phyloP scores from a whole-genome alignment of 2,888 invertebrate genomes.

The Eupithecia abbreviata region DNA sequence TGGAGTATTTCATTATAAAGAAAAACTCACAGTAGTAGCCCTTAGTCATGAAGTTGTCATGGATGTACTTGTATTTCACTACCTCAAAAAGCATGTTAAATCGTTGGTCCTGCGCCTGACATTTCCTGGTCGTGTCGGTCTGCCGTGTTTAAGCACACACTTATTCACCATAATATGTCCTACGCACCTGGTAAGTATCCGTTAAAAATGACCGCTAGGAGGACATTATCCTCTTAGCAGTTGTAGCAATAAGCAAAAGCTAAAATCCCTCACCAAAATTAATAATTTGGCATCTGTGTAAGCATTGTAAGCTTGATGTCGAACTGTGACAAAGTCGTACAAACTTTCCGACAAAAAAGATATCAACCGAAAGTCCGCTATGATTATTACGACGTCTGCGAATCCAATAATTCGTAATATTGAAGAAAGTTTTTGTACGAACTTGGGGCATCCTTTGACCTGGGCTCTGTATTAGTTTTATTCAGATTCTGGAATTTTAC shows the following conservation, averaged over 20 bases:
- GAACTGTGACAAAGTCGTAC: conserved; percentile 34
- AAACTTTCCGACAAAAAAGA: conserved; percentile 57
- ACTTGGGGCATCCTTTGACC: conserved; percentile 74
- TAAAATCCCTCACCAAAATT: neutral
- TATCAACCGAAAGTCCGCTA: conserved; percentile 68
- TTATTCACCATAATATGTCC: no score
- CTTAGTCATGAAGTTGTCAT: no score
- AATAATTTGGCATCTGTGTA: conserved; percentile 3
- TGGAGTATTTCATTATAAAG: no score
- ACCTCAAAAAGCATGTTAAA: no score
- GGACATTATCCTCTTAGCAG: no score
- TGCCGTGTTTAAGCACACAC: no score
- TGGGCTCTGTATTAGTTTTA: conserved; percentile 70
- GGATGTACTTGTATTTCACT: no score
- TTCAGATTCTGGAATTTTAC: conserved; percentile 65
- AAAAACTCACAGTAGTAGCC: no score
- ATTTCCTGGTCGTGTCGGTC: no score
- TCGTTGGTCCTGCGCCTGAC: no score
- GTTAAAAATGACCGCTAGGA: no score
- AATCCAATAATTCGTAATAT: conserved; percentile 80
- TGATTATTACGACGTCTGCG: conserved; percentile 66
- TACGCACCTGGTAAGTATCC: no score
- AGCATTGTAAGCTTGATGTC: conserved; percentile 8
- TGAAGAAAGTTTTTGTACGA: conserved; percentile 73
- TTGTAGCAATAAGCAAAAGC: neutral